Percentiles rank a stretch among this genome's conserved stretches.
Conservation (phyloP, 2,797 vertebrate genomes). For the Neoniphon sammara region DNA sequence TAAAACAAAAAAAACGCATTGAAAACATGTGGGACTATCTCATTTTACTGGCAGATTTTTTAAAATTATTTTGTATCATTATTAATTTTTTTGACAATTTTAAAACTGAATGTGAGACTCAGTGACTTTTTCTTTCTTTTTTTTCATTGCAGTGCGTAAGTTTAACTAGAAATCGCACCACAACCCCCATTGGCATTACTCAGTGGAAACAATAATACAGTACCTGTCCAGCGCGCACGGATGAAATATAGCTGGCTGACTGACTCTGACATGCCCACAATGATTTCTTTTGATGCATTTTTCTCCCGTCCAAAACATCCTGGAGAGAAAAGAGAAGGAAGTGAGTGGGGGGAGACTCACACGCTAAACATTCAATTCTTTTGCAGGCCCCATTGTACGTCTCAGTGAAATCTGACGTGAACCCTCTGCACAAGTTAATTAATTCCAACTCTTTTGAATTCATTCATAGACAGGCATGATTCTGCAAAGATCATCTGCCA, state of each 20-base stretch:
- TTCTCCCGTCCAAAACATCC: slow-evolving; percentile 6
- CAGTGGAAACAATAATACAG: not conserved
- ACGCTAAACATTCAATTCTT: not conserved
- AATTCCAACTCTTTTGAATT: not conserved
- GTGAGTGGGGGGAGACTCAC: not conserved
- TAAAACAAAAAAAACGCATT: too few relatives aligned
- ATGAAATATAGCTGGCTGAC: not conserved
- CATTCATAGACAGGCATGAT: not conserved
- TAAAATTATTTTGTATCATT: too few relatives aligned
- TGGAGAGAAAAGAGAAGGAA: not conserved
- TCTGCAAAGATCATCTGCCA: slow-evolving; percentile 1
- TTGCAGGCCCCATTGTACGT: not conserved
- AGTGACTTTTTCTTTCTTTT: too few relatives aligned
- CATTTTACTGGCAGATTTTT: too few relatives aligned
- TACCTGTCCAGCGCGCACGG: not conserved
- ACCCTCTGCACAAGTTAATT: not conserved
- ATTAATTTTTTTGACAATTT: too few relatives aligned
- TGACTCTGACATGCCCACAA: slow-evolving; percentile 8
- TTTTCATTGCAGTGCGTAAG: too few relatives aligned
- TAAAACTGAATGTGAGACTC: too few relatives aligned
- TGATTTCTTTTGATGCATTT: not conserved
- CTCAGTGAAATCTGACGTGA: slow-evolving; percentile 7
- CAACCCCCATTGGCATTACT: not conserved
- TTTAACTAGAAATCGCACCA: not conserved
- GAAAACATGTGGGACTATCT: too few relatives aligned